phyloP scores from a whole-genome alignment of 92 coral and sea anemone genomes.

The Meandrina meandrites region DNA sequence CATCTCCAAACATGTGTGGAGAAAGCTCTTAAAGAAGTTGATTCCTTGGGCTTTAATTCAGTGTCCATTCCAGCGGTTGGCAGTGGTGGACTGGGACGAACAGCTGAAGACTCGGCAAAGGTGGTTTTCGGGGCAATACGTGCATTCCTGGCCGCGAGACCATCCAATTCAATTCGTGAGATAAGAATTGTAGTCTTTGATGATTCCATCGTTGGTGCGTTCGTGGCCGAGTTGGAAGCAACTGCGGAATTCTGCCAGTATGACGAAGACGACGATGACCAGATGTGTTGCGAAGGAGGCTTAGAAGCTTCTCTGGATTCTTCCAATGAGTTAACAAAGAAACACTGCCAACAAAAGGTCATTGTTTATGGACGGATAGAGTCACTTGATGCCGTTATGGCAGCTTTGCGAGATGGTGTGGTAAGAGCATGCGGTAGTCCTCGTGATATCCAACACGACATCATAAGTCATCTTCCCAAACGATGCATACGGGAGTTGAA shows the following conservation, averaged over 20 bases:
- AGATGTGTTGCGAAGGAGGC: neutral
- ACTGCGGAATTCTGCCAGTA: neutral
- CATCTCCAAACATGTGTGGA: conserved; percentile 34
- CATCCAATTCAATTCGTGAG: conserved; percentile 11
- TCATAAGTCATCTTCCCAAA: conserved; percentile 10
- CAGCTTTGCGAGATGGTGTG: conserved; percentile 21
- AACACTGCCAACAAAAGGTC: conserved; percentile 2
- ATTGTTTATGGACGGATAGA: conserved; percentile 6
- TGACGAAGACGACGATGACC: neutral
- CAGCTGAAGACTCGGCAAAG: conserved; percentile 23
- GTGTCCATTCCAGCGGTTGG: conserved; percentile 47
- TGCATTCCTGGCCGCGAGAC: neutral
- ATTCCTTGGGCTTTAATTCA: conserved; percentile 17
- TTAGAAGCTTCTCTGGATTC: neutral
- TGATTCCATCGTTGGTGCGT: conserved; percentile 11
- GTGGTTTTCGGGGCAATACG: conserved; percentile 37
- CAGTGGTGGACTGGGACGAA: conserved; percentile 27
- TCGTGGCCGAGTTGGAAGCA: conserved; percentile 9
- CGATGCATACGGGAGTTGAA: conserved; percentile 15
- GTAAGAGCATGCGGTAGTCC: conserved; percentile 2
- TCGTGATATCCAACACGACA: neutral
- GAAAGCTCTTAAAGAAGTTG: conserved; percentile 29
- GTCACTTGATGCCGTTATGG: conserved; percentile 6
- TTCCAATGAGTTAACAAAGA: neutral
- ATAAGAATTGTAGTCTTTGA: conserved; percentile 20